phyloP scores from a whole-genome alignment of 2,797 vertebrate genomes.

The Tragopan temminckii region DNA sequence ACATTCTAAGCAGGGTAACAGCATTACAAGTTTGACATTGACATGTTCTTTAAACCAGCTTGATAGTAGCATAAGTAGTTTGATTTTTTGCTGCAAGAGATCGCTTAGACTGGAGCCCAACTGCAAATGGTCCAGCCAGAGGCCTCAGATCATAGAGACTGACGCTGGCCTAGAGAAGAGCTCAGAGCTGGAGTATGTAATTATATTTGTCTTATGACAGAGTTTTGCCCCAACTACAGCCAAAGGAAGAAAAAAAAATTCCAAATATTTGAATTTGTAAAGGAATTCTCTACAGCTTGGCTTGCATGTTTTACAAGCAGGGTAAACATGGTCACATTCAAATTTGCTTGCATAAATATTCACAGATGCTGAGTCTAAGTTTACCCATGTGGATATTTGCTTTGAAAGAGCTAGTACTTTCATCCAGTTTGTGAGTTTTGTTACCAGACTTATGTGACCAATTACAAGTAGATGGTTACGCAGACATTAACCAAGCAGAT shows the following conservation, averaged over 20 bases:
- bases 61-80: not conserved
- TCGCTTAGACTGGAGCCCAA: not conserved
- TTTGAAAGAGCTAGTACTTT: not conserved
- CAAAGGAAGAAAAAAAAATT: not conserved
- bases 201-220: not conserved
- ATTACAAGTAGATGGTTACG: conserved; percentile 18
- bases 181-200: not conserved
- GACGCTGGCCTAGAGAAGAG: not conserved
- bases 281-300: not conserved
- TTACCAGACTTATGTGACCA: conserved; percentile 9
- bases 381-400: not conserved
- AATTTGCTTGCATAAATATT: conserved; percentile 31
- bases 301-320: not conserved
- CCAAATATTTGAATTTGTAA: conserved; percentile 17
- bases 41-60: not conserved
- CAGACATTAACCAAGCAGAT: not conserved
- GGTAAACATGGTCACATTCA: not conserved
- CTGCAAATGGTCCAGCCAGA: not conserved
- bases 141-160: not conserved
- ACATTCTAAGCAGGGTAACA: not conserved
- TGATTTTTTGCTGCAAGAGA: not conserved
- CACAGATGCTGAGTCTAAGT: not conserved
- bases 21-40: not conserved
- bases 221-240: not conserved
- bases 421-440: not conserved